phyloP scores from a whole-genome alignment of 2,113 vertebrate species.

The Raja brachyura region DNA sequence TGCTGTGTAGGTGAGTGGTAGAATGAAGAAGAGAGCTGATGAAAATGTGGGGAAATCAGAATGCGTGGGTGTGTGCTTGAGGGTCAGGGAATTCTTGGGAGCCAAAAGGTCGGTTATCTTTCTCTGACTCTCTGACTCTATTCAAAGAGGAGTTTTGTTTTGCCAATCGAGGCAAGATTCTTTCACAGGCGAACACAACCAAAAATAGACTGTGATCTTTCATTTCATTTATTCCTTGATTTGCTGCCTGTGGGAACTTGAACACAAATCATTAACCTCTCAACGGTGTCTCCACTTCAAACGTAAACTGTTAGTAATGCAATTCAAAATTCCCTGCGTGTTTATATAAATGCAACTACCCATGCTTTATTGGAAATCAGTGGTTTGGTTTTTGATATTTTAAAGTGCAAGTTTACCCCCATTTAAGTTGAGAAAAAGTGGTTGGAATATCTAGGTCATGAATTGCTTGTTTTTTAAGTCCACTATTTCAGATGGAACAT shows the following conservation, averaged over 20 bases:
- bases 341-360: background rate
- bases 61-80: too few relatives aligned
- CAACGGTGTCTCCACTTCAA: background rate
- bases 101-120: too few relatives aligned
- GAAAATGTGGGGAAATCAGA: too few relatives aligned
- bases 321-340: background rate
- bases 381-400: background rate
- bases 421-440: background rate
- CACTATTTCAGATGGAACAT: background rate
- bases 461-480: background rate
- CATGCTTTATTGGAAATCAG: background rate
- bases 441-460: background rate
- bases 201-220: too few relatives aligned
- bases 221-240: background rate
- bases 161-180: too few relatives aligned
- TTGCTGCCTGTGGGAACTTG: background rate
- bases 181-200: too few relatives aligned
- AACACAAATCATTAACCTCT: background rate
- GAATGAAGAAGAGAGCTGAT: too few relatives aligned
- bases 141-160: too few relatives aligned
- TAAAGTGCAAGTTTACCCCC: background rate
- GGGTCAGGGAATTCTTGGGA: too few relatives aligned
- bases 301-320: background rate
- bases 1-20: too few relatives aligned
- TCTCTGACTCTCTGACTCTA: too few relatives aligned